Conservation (phyloP, 2,888 invertebrate species). For the Chymomyza procnemis region DNA sequence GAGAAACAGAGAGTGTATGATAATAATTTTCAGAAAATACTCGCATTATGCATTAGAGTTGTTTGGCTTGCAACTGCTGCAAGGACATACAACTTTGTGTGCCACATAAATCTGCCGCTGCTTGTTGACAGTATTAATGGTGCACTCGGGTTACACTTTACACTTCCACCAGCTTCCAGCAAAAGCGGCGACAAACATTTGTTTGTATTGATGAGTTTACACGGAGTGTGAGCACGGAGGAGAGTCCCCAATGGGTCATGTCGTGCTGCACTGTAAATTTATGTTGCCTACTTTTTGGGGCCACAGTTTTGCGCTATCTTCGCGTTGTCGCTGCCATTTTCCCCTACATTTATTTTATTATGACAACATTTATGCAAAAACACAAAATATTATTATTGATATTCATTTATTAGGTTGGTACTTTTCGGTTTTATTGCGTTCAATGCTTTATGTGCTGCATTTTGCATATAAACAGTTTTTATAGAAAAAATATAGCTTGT, state of each 20-base stretch:
- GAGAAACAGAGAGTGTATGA: not conserved
- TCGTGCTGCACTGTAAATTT: constrained; percentile 10
- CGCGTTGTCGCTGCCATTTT: too few species aligned
- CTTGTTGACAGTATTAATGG: constrained; percentile 49
- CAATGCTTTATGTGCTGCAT: not conserved
- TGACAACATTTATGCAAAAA: not conserved
- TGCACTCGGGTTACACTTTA: not conserved
- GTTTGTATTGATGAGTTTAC: constrained; percentile 9
- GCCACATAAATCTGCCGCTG: constrained; percentile 47
- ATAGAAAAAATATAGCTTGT: too few species aligned
- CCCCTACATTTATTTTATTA: not conserved
- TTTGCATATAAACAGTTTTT: not conserved
- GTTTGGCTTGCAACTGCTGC: not conserved
- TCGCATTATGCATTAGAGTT: not conserved
- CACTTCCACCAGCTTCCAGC: not conserved
- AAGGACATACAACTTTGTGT: not conserved
- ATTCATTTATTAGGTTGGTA: constrained; percentile 38
- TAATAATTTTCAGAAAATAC: not conserved
- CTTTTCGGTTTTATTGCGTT: not conserved
- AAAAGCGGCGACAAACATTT: not conserved
- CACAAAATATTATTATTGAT: constrained; percentile 26
- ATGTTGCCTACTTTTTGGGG: constrained; percentile 46
- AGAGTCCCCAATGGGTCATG: not conserved
- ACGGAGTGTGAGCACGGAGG: not conserved
- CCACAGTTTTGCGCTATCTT: constrained; percentile 20